Conservation (phyloP, 2,888 invertebrate species). For the Drosophila conformis region DNA sequence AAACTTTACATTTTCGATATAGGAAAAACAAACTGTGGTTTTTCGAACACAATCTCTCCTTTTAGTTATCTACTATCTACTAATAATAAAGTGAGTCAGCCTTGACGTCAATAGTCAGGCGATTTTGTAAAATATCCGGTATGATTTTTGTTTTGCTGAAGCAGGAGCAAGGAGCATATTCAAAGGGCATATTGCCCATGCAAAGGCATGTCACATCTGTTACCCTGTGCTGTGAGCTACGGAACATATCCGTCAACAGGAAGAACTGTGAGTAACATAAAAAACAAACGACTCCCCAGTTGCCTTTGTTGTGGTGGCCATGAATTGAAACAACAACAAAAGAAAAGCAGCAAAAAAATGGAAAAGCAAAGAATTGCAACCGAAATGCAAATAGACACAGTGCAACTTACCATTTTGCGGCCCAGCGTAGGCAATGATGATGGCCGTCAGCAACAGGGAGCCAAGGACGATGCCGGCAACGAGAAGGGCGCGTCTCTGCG, state of each 20-base stretch:
- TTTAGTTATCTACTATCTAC: neutral
- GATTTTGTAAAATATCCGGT: neutral
- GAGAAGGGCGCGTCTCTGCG: conserved; percentile 93
- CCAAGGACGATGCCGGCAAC: conserved; percentile 92
- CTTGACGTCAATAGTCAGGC: neutral
- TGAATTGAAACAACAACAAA: conserved; percentile 49
- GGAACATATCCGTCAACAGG: conserved; percentile 36
- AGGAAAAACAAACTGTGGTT: neutral
- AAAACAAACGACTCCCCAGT: conserved; percentile 2
- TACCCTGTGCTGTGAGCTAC: conserved; percentile 14
- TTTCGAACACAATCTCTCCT: neutral
- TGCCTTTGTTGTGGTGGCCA: conserved; percentile 44
- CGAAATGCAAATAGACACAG: conserved; percentile 59
- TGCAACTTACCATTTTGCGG: conserved; percentile 91
- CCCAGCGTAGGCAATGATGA: conserved; percentile 95
- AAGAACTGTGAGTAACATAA: conserved; percentile 1
- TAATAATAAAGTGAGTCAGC: neutral
- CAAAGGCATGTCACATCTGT: conserved; percentile 18
- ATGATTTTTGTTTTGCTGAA: neutral
- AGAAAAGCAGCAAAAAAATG: conserved; percentile 28
- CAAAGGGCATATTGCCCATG: neutral
- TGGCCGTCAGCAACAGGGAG: conserved; percentile 92
- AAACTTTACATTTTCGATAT: neutral
- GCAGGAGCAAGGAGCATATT: neutral
- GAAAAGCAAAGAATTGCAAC: conserved; percentile 43